A percentile compares a stretch with the other conserved stretches of the same genome.
These are phyloP conservation scores for Hermaeophaga mercurialis DNA, from an alignment of 2,888 invertebrate species.

Conservation along the genomic window DNA sequence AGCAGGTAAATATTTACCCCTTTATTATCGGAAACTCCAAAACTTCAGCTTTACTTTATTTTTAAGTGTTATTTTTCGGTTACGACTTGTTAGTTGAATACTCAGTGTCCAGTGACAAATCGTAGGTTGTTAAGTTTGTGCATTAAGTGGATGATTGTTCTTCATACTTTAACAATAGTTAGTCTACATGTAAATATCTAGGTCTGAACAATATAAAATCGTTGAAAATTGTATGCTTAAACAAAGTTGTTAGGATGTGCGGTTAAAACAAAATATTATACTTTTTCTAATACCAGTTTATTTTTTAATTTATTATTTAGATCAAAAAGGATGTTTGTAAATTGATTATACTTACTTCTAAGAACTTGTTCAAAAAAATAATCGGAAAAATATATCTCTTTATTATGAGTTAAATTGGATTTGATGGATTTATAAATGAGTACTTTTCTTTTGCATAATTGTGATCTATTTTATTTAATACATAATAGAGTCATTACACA, in stretches of 20 bases:
- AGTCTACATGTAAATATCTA: conserved; percentile 32
- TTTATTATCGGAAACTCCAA: background rate
- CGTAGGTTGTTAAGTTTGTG: conserved; percentile 48
- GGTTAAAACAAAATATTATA: background rate
- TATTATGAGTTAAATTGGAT: too few species aligned
- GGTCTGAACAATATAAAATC: conserved; percentile 28
- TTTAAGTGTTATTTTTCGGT: conserved; percentile 1
- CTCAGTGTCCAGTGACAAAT: conserved; percentile 39
- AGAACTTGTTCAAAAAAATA: too few species aligned
- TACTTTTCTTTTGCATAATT: too few species aligned
- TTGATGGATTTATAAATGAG: too few species aligned
- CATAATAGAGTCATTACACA: too few species aligned
- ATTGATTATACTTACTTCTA: too few species aligned
- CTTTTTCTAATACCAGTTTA: too few species aligned
- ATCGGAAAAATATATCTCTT: too few species aligned
- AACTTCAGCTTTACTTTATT: background rate
- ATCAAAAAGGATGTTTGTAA: too few species aligned
- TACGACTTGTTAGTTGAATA: conserved; percentile 5
- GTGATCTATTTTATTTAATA: too few species aligned
- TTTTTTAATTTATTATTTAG: too few species aligned
- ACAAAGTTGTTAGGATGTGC: background rate
- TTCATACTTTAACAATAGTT: conserved; percentile 39
- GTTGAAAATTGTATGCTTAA: conserved; percentile 22
- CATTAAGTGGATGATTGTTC: conserved; percentile 53
- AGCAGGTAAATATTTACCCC: conserved; percentile 51